Base-by-base conservation (phyloP, 2,113 vertebrate genomes). In the Gymnocephalus cernua region DNA sequence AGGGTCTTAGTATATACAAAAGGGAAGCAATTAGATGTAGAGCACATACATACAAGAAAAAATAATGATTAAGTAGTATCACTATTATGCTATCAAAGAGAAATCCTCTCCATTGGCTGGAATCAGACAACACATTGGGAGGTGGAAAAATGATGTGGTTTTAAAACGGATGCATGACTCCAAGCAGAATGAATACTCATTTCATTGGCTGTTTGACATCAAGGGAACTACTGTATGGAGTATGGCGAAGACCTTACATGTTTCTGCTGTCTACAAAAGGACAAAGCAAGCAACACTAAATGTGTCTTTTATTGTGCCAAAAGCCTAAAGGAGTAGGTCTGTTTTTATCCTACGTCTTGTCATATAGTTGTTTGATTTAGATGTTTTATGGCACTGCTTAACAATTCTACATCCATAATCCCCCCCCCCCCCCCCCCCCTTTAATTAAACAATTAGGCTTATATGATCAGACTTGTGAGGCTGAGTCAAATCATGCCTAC, bases 21-120 rank as follows among this genome's bases (percentile, higher is more conserved):
- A 50, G 19, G 61, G 53, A 63, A 38, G 58, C 50, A 84, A 83
- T 67, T 75, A 70, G 41, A 70, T 86, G 77, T 58, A 73, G 72
- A 75, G 44, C 68, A 74, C 66, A 76, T 5, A 63, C 54, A 65
- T n/a, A 27, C 29, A 76, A 48, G 44, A 59, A 61, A 68, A 77
- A 73, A 64, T 64, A 79, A 79, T 82, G 76, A 92, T 91, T 84
- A 84, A 87, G 57, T 69, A n/a, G n/a, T n/a, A n/a, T n/a, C n/a
- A n/a, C n/a, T n/a, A 72, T 86, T 79, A 67, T 77, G 61, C 69
- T 18, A 79, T 80, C 80, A 85, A 86, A 89, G 63, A 82, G 44
- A 89, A 83, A 82, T 82, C 51, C 66, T 80, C 59, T 38, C 54
- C 27, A 57, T 54, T 87, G 50, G 83, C 66, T 51, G 50, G 53